Evolutionary conservation across 2,113 vertebrate species (phyloP), one percentile per base, ranked within the genome.

Genomic region (Phylloscopus whistleri): DNA sequence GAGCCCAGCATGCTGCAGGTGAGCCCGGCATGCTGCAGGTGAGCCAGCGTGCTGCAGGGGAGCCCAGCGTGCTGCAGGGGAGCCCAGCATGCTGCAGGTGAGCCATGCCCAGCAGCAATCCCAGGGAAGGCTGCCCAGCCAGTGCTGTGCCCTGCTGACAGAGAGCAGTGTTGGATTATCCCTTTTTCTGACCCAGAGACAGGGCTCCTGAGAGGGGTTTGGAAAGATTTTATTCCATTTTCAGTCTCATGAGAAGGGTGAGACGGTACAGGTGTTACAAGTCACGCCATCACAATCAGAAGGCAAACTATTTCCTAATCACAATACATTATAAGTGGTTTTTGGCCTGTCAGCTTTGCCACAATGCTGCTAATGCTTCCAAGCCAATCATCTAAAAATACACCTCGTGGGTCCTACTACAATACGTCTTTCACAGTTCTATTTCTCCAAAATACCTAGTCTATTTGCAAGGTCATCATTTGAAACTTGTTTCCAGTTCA

Each of bases 1-100:
- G n/a, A n/a, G n/a, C n/a, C n/a, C n/a, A n/a, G n/a, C n/a, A n/a
- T n/a, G n/a, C 37, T 37, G 37, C 37, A 37, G 37, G 37, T 37
- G 41, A 41, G 41, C 41, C 41, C 41, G 14, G 41, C 41, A 41
- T 41, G 41, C 41, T 41, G 41, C 41, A 41, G 41, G 41, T 37
- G 41, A 41, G 12, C 41, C 41, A 13, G 41, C 13, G 41, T 41
- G 41, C 39, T 41, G 41, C 13, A 41, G 41, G 13, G 8, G 37
- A 37, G 37, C 37, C 37, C 10, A 10, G 37, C 10, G 99, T 99
- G 80, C 98, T 99, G 53, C 99, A 37, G 37, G 37, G 8, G 41
- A 41, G 41, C 41, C 41, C 41, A 41, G 41, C 41, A 41, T 41
- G 41, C 96, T 99, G 87, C 99, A 99, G 98, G 99, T 99, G 72